phyloP scores from a whole-genome alignment of 2,888 invertebrate genomes.

The Busseola fusca region DNA sequence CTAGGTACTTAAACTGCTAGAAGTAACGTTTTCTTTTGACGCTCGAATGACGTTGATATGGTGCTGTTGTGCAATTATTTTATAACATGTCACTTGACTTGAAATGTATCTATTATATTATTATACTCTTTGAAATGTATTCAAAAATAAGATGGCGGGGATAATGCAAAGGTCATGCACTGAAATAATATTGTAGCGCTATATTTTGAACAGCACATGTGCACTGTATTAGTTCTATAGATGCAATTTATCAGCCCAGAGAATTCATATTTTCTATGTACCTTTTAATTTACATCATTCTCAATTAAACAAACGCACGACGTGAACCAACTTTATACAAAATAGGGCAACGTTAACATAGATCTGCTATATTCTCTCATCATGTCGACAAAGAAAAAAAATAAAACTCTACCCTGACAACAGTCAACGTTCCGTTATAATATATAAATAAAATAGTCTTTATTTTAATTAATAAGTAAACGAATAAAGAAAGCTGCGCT shows the following conservation, averaged over 20 bases:
- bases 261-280: conserved; percentile 11
- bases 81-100: background rate
- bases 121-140: too few species aligned
- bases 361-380: background rate
- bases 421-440: background rate
- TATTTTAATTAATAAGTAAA: background rate
- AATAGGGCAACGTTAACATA: background rate
- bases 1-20: background rate
- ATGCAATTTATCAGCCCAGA: background rate
- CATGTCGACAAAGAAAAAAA: background rate
- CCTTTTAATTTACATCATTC: background rate
- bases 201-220: background rate
- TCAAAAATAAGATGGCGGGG: background rate
- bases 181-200: background rate
- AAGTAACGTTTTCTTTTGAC: background rate
- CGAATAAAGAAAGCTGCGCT: background rate
- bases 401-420: background rate
- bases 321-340: background rate
- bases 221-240: background rate
- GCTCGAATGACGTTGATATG: background rate
- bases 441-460: background rate
- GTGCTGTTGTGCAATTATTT: background rate
- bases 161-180: background rate
- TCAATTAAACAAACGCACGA: background rate
- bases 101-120: too few species aligned